A percentile compares a stretch with the other conserved stretches of the same genome.
phyloP scores from a whole-genome alignment of 2,797 vertebrate species.

The Triplophysa yarkandensis region DNA sequence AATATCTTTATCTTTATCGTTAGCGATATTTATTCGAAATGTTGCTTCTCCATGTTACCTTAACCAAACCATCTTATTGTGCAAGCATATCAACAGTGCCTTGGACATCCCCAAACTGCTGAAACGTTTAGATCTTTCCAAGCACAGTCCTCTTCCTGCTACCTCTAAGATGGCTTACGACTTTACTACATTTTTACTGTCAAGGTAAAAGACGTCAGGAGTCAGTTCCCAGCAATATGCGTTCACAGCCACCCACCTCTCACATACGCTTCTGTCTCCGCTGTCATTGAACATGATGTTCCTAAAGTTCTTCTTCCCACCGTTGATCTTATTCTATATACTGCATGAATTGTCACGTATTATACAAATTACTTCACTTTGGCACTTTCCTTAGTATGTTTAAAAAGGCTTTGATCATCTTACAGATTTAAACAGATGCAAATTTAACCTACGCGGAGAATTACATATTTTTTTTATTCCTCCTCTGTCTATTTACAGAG shows the following conservation, averaged over 20 bases:
- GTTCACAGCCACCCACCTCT: background rate
- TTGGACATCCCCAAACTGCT: background rate
- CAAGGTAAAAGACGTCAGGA: background rate
- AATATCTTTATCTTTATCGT: no score
- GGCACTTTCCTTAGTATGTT: background rate
- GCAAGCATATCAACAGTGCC: background rate
- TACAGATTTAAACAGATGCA: background rate
- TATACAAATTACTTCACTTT: background rate
- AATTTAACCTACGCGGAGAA: background rate
- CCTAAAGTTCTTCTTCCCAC: background rate
- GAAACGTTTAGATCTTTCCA: background rate
- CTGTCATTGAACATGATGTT: background rate
- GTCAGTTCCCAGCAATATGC: background rate
- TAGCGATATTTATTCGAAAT: no score
- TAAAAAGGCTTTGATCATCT: background rate
- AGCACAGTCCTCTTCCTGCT: background rate
- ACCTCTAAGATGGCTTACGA: constrained; percentile 1
- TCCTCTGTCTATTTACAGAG: background rate
- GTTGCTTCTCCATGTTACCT: background rate
- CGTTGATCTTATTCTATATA: background rate
- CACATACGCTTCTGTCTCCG: background rate
- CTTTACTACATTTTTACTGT: background rate
- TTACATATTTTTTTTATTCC: background rate
- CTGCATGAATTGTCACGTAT: background rate
- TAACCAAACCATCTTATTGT: background rate